Conservation (phyloP, 30 jellyfish, hydroid and myxozoan species). For the Sanderia malayensis region DNA sequence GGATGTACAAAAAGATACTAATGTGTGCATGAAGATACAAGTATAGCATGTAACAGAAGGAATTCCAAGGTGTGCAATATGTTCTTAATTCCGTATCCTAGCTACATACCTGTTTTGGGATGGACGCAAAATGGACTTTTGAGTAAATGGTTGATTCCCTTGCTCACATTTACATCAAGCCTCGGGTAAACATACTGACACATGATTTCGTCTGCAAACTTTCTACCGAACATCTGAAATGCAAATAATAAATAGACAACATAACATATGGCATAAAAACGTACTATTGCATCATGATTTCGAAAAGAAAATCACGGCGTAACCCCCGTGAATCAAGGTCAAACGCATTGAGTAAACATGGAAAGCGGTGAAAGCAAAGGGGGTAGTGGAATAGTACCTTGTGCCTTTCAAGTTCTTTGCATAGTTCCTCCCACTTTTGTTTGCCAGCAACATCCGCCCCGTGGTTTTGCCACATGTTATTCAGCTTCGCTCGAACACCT, state of each 20-base stretch:
- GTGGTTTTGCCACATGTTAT: conserved; percentile 37
- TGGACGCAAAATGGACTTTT: conserved; percentile 98
- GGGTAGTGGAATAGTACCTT: too few species aligned
- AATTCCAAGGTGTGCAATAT: not conserved
- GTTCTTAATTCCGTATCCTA: not conserved
- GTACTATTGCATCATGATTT: too few species aligned
- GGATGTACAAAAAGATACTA: too few species aligned
- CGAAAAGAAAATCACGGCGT: too few species aligned
- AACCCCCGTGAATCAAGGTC: too few species aligned
- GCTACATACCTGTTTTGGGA: conserved; percentile 88
- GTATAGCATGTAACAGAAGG: too few species aligned
- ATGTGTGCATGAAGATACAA: too few species aligned
- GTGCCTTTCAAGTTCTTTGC: conserved; percentile 30
- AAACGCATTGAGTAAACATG: too few species aligned
- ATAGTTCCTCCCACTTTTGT: conserved; percentile 52
- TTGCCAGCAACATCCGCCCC: conserved; percentile 29
- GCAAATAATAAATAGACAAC: too few species aligned
- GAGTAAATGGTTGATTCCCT: conserved; percentile 95
- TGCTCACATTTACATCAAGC: conserved; percentile 92
- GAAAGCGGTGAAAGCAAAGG: too few species aligned
- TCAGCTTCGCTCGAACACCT: conserved; percentile 49
- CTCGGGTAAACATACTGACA: conserved; percentile 97
- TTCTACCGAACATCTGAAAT: conserved; percentile 23
- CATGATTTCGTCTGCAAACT: conserved; percentile 81
- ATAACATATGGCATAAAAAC: too few species aligned